Conservation (phyloP, 2,113 vertebrate genomes). For the Spea multiplicata region DNA sequence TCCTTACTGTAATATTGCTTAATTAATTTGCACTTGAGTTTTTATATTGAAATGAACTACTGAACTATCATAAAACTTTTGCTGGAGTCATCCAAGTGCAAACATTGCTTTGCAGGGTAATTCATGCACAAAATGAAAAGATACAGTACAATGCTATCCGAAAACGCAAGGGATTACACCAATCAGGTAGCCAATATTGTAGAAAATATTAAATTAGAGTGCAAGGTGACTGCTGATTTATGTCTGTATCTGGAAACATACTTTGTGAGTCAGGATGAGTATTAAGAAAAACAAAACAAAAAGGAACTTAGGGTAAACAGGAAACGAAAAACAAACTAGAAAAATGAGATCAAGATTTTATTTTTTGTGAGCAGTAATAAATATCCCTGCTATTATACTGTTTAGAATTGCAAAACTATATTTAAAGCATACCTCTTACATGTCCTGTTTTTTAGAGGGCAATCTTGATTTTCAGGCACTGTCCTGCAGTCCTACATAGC, state of each 20-base stretch:
- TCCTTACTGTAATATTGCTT: slow-evolving; percentile 24
- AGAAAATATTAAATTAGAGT: slow-evolving; percentile 36
- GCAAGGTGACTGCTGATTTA: slow-evolving; percentile 41
- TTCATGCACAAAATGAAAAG: slow-evolving; percentile 47
- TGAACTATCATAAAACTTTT: slow-evolving; percentile 36
- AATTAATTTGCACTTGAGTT: slow-evolving; percentile 34
- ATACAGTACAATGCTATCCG: slow-evolving; percentile 38
- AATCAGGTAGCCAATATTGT: slow-evolving; percentile 25
- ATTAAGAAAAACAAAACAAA: slow-evolving; percentile 3
- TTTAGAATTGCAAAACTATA: too few relatives aligned
- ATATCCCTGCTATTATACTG: too few relatives aligned
- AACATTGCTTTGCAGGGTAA: slow-evolving; percentile 36
- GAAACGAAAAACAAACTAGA: slow-evolving; percentile 20
- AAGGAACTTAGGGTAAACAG: not conserved
- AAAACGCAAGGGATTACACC: slow-evolving; percentile 36
- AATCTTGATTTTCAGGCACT: too few relatives aligned
- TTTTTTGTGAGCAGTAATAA: slow-evolving; percentile 4
- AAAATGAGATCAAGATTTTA: slow-evolving; percentile 22
- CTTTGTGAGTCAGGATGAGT: slow-evolving; percentile 19
- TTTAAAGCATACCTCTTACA: too few relatives aligned
- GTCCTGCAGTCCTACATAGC: too few relatives aligned
- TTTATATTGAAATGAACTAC: slow-evolving; percentile 26
- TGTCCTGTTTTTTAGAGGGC: too few relatives aligned
- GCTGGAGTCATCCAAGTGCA: slow-evolving; percentile 32
- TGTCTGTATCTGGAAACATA: slow-evolving; percentile 4